Base-by-base conservation (phyloP, 2,797 vertebrate species). In the Prionace glauca region DNA sequence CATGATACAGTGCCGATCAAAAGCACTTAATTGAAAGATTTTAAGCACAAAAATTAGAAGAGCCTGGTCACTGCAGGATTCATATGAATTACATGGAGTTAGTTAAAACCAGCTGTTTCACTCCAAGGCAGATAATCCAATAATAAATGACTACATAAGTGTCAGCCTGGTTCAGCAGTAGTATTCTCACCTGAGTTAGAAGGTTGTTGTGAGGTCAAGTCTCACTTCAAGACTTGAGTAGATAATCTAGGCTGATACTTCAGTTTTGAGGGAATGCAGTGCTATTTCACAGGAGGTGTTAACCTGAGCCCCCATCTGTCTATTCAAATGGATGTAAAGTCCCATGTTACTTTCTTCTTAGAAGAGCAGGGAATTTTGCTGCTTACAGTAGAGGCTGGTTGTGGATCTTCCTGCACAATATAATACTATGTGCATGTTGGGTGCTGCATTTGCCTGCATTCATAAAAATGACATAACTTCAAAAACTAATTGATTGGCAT, bases 71-170 rank as follows among this genome's bases (percentile, higher is more conserved):
- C 93, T 77, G 93, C 56, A 77, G 45, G 69, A 95, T 95, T 77
- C 71, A 32, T 4, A 95, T 95, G 45, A 77, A 74, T 77, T 95
- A 95, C 32, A 72, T 95, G 93, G 26, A 77, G 93, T 77, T 95
- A 95, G 93, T 95, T 95, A 32, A 95, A 77, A 77, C 71, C 93
- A 77, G 93, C 93, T 95, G 93, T n/a, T 95, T 60, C 56, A 29
- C 71, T 95, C 41, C 26, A 77, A 50, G 71, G 41, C 72, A 77
- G 74, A 95, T 60, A 77, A 95, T 95, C 41, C 45, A 95, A 95
- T 95, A 95, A 95, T 95, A 60, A 77, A 95, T 77, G 71, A 56
- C 16, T 60, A 60, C 11, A 77, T 92, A 22, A n/a, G 72, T 92
- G 90, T 69, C 90, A 92, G 62, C 65, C 36, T 92, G 90, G 90